Conservation (phyloP, 2,888 invertebrate genomes). For the Athrips mouffetella region DNA sequence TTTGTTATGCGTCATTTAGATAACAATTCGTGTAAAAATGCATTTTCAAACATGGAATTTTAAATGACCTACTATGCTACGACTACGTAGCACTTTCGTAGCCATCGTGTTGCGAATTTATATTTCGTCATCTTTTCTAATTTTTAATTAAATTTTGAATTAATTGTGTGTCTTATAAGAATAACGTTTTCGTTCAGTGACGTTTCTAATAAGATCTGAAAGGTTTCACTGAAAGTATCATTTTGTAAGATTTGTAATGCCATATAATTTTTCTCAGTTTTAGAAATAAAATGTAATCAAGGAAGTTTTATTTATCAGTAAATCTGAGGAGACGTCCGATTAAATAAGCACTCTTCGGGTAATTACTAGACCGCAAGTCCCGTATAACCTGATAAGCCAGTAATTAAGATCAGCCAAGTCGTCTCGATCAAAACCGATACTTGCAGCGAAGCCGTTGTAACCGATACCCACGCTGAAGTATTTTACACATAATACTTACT, state of each 20-base stretch:
- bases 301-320: neutral
- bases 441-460: constrained; percentile 44
- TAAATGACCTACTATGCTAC: constrained; percentile 10
- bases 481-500: constrained; percentile 71
- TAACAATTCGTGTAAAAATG: no score
- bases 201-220: neutral
- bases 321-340: neutral
- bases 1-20: no score
- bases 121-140: no score
- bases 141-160: no score
- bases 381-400: constrained; percentile 11
- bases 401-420: constrained; percentile 26
- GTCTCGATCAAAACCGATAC: constrained; percentile 22
- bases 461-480: constrained; percentile 53
- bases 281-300: no score
- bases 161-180: no score
- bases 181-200: no score
- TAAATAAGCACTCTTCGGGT: neutral
- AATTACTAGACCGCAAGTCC: constrained; percentile 11
- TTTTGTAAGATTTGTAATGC: no score
- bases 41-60: no score
- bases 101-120: neutral
- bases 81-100: constrained; percentile 16
- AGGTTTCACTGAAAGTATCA: neutral
- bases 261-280: no score